These are phyloP conservation scores for Chiroxiphia lanceolata DNA, from an alignment of 2,797 vertebrate genomes.

Conservation along the genomic window DNA sequence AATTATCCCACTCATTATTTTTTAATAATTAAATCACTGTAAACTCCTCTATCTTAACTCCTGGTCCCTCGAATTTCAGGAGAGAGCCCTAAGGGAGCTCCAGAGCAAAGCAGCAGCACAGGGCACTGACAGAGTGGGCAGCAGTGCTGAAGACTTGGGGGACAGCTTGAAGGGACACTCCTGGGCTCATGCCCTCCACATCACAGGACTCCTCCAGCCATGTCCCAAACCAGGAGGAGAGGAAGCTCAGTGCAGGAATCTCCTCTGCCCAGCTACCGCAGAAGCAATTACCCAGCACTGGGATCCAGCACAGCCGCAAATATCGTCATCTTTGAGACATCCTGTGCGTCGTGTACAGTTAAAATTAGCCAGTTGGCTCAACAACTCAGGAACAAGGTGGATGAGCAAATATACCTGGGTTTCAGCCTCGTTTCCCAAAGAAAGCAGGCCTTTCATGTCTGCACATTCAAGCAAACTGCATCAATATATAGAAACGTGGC, in stretches of 20 bases:
- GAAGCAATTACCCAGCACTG: not conserved
- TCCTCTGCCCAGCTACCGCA: not conserved
- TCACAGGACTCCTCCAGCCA: not conserved
- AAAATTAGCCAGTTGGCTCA: not conserved
- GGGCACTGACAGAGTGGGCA: not conserved
- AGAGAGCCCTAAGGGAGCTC: not conserved
- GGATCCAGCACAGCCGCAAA: not conserved
- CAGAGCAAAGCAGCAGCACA: not conserved
- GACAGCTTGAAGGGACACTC: not conserved
- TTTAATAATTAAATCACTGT: not conserved
- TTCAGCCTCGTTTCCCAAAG: not conserved
- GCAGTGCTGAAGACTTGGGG: not conserved
- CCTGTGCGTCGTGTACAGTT: not conserved
- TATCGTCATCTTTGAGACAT: not conserved
- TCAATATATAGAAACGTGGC: not conserved
- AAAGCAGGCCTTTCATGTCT: not conserved
- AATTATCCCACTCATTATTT: not conserved
- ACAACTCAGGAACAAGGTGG: accelerated
- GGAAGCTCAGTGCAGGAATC: not conserved
- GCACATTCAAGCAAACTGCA: not conserved
- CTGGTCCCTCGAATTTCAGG: not conserved
- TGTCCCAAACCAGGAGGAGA: accelerated
- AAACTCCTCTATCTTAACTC: not conserved
- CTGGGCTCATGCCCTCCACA: not conserved
- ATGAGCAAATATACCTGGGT: not conserved